Evolutionary conservation across 2,888 invertebrate species (phyloP), one percentile per base, ranked within the genome.

Genomic region (Meliscaeva auricollis): DNA sequence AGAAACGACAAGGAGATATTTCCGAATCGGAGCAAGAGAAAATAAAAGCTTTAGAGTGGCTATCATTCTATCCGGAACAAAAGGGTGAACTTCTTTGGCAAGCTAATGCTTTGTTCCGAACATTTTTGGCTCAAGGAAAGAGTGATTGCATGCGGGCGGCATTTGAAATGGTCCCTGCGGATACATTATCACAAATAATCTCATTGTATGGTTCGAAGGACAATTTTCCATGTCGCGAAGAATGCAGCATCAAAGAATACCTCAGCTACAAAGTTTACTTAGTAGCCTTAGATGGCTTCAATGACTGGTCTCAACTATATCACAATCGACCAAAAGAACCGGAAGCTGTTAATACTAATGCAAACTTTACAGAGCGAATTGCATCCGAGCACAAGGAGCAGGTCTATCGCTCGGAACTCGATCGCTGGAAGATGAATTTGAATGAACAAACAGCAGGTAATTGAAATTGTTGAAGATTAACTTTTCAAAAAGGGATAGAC

Each of bases 211-310:
- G 92, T 52, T 89, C 92, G 68, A 89, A 93, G 88, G 92, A 93
- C 89, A 90, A 93, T 90, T 88, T 93, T 60, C 91, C 94, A 73
- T 90, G 93, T 88, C 92, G 93, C 88, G 91, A 93, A 84, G 93
- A 93, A 87, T 92, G 92, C 62, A 91, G 90, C 54, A 87, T 98
- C 70, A 94, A 96, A 88, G 98, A 98, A 91, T 96, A 97, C 92
- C 93, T 98, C 38, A 97, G 98, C 91, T 94, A 97, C 89, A 96
- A 96, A 91, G 95, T 97, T 0, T 98, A 98, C 91, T 93, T 98
- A 87, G 96, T 96, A 89, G 97, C 97, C 3, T 94, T 97, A 82
- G 97, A 98, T 91, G 95, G 96, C 7, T 98, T 98, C 92, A 95
- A 96, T 87, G 96, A 97, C 88, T 98, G 98, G 98, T 96, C 96